Base-by-base conservation (phyloP, 2,797 vertebrate species). In the Steatocranus sp. region DNA sequence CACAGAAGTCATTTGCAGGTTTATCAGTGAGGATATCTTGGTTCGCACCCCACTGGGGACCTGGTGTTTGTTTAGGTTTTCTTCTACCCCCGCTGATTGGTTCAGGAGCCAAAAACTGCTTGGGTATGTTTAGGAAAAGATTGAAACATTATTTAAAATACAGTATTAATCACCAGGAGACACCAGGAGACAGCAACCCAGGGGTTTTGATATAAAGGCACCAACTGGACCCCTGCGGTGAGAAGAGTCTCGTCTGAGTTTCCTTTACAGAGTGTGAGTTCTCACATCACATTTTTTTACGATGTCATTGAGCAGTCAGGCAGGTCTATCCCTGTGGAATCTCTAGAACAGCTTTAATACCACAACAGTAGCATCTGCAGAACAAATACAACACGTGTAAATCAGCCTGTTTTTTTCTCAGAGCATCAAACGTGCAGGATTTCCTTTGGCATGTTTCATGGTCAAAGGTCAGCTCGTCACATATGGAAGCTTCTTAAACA, bases 361-460 rank as follows among this genome's bases (percentile, higher is more conserved):
- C 38, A 0, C n/a, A 23, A 38, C 34, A 63, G 34, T 4, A 38
- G 34, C 58, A 63, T 63, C 34, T 38, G 14, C 63, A 25, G 63
- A 11, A 43, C 36, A 68, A 43, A 68, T 43, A 0, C 63, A 43
- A 17, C 12, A 17, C 1, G 1, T 25, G 20, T 43, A 68, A 41
- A 41, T 43, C n/a, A 66, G 7, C 17, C 5, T 17, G 25, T 10
- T 6, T 56, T 54, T 56, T 56, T 1, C 56, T 61, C 56, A 36
- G 32, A 8, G 18, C 18, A 61, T 61, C 18, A 36, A 36, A 61
- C 11, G 2, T n/a, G 32, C 32, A 61, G 56, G 11, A 20, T 61
- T 36, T 61, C 32, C 56, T 36, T 36, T 61, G 18, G 10, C 3
- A 32, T 0, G 11, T 0, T 61, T 36, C 56, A 12, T 20, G 18